These are phyloP conservation scores for Lasiurus borealis DNA, from an alignment of 2,113 vertebrate species.

Conservation along the genomic window DNA sequence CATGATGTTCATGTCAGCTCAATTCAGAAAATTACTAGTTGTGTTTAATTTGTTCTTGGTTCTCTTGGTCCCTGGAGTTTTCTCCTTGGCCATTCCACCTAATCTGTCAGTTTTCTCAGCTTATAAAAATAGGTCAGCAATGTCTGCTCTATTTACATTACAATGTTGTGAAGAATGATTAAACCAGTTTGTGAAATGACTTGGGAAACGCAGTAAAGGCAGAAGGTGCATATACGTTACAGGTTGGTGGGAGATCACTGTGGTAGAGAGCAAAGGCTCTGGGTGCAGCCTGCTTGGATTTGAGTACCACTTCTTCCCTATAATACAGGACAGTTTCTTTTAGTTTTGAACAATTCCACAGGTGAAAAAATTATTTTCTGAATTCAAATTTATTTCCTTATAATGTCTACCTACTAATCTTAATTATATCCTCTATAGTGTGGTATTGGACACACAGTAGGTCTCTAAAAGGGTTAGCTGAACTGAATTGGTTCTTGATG, in stretches of 20 bases:
- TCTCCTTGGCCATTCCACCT: not conserved
- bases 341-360: not conserved
- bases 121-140: not conserved
- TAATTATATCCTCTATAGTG: not conserved
- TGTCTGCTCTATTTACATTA: not conserved
- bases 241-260: not conserved
- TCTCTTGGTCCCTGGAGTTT: not conserved
- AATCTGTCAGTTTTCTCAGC: slow-evolving; percentile 2
- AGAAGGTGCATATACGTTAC: not conserved
- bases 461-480: not conserved
- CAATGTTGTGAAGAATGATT: not conserved
- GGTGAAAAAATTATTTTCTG: not conserved
- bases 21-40: not conserved
- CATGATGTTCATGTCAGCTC: not conserved
- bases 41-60: slow-evolving; percentile 26
- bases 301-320: not conserved
- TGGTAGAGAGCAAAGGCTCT: not conserved
- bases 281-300: not conserved
- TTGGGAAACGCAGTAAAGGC: not conserved
- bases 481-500: not conserved
- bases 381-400: not conserved
- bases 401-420: not conserved
- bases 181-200: not conserved
- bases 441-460: not conserved
- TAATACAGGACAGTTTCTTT: not conserved